Evolutionary conservation across 2,797 vertebrate species (phyloP).

Genomic region (Pteronotus mesoamericanus): DNA sequence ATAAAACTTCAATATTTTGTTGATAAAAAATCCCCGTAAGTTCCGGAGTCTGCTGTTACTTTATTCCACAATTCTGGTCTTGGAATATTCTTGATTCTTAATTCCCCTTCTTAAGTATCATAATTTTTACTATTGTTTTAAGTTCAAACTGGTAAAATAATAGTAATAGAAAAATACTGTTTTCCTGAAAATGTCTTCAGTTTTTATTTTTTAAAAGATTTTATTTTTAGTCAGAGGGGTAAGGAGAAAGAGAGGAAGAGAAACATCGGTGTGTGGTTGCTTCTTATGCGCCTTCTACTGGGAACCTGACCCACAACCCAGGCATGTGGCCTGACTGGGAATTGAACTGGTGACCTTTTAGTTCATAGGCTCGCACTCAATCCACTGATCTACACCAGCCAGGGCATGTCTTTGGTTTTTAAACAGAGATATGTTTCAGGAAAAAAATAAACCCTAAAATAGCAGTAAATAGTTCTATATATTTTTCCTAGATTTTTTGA

Average conservation of each 20-base stretch:
- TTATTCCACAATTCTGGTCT: not conserved
- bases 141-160: not conserved
- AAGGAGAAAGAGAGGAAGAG: too few species aligned
- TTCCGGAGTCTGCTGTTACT: not conserved
- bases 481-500: not conserved
- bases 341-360: too few species aligned
- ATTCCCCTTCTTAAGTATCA: not conserved
- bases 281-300: too few species aligned
- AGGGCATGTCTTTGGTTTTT: not conserved
- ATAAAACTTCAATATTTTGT: not conserved
- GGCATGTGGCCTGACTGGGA: too few species aligned
- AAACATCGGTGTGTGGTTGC: too few species aligned
- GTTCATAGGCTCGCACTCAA: too few species aligned
- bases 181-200: not conserved
- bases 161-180: not conserved
- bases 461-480: not conserved
- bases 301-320: too few species aligned
- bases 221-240: too few species aligned
- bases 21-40: not conserved
- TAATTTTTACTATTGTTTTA: not conserved
- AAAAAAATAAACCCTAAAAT: not conserved
- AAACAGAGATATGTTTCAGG: not conserved
- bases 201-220: too few species aligned
- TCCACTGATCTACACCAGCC: too few species aligned
- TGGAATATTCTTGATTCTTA: not conserved